Conservation (phyloP, 2,113 vertebrate species). For the Herpailurus yagouaroundi region DNA sequence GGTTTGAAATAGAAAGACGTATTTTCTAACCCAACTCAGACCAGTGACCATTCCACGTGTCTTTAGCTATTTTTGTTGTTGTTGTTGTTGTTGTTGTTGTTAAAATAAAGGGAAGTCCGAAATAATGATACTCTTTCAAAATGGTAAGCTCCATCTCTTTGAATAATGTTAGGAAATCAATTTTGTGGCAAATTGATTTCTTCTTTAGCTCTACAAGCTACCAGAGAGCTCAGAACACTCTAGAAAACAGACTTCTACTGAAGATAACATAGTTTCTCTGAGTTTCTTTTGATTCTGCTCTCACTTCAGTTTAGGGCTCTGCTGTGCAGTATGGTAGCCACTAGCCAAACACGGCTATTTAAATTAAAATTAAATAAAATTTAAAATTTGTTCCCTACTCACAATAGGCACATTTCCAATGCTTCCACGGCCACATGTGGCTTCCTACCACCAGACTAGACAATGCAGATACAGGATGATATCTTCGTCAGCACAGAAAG, state of each 20-base stretch:
- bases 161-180: background rate
- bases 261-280: background rate
- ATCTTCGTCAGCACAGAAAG: background rate
- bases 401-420: background rate
- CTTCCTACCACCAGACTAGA: background rate
- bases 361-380: background rate
- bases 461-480: background rate
- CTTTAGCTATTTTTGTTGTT: background rate
- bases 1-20: background rate
- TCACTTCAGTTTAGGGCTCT: background rate
- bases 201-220: background rate
- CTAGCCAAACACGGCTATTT: background rate
- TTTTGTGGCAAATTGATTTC: background rate
- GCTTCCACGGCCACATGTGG: background rate
- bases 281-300: background rate
- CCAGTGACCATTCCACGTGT: background rate
- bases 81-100: background rate
- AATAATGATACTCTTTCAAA: background rate
- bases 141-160: background rate
- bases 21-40: background rate
- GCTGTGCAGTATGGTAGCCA: background rate
- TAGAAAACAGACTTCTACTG: background rate
- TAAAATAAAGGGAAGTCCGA: background rate
- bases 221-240: background rate
- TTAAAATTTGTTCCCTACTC: background rate